Percentiles rank a stretch among this genome's conserved stretches.
Conservation (phyloP, 1,140 invertebrate genomes). For the Drosophila virilis region DNA sequence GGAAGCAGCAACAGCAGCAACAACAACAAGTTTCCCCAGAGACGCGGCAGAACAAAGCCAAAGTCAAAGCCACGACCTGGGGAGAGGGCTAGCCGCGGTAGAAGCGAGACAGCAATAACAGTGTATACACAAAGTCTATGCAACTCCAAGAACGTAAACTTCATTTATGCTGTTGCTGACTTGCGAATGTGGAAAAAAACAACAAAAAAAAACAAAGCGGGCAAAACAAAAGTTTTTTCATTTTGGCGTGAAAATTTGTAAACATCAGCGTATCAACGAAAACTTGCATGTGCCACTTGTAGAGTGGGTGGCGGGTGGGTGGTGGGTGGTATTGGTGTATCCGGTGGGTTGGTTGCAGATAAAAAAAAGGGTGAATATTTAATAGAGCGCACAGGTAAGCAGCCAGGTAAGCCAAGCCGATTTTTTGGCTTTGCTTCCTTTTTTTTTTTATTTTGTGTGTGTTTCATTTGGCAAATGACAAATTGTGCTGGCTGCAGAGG, state of each 20-base stretch:
- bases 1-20: background rate
- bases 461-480: conserved; percentile 66
- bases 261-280: conserved; percentile 77
- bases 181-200: conserved; percentile 29
- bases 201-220: conserved; percentile 7
- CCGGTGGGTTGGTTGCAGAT: background rate
- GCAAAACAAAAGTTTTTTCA: conserved; percentile 66
- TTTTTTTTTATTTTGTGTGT: conserved; percentile 29
- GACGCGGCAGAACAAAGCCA: conserved; percentile 14
- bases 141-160: conserved; percentile 13
- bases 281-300: conserved; percentile 53
- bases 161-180: conserved; percentile 35
- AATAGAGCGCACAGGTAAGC: conserved; percentile 59
- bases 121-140: background rate
- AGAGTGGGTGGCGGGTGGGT: background rate
- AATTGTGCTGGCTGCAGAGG: conserved; percentile 56
- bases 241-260: conserved; percentile 82
- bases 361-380: conserved; percentile 76
- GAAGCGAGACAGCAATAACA: background rate
- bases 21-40: conserved; percentile 1
- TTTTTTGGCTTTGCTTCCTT: background rate
- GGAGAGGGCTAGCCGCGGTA: background rate
- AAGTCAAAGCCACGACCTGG: background rate
- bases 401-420: conserved; percentile 22
- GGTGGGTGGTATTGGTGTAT: background rate